These are phyloP conservation scores for Edolisoma coerulescens DNA, from an alignment of 2,113 vertebrate genomes.

Conservation along the genomic window DNA sequence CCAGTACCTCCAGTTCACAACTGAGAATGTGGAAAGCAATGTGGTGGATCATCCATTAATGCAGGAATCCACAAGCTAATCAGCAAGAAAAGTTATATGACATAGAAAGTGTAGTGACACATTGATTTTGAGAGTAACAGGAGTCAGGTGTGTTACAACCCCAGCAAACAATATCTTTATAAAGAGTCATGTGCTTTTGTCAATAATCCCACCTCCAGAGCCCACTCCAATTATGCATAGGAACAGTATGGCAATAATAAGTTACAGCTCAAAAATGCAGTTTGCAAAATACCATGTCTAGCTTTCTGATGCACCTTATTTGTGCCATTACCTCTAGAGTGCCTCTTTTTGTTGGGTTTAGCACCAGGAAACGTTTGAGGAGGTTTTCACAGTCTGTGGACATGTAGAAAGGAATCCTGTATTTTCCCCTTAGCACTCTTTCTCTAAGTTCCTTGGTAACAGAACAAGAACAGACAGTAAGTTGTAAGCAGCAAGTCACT, in stretches of 20 bases:
- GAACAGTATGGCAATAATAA: not conserved
- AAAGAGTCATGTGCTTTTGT: not conserved
- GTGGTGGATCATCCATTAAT: not conserved
- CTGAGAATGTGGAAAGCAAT: not conserved
- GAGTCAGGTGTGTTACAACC: not conserved
- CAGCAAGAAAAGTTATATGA: not conserved
- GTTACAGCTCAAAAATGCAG: not conserved
- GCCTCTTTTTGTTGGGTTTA: conserved; percentile 95
- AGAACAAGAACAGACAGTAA: not conserved
- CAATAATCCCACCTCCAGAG: not conserved
- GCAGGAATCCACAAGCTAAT: not conserved
- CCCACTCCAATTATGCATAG: not conserved
- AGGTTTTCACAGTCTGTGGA: conserved; percentile 99
- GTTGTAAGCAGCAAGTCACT: not conserved
- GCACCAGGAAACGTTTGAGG: conserved; percentile 97
- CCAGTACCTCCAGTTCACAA: not conserved
- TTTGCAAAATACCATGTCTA: not conserved
- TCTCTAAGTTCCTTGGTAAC: conserved; percentile 88
- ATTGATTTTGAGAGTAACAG: not conserved
- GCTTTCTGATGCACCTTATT: not conserved
- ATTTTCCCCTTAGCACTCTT: conserved; percentile 95
- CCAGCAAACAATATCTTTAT: not conserved
- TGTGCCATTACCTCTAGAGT: conserved; percentile 91
- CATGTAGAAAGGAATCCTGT: conserved; percentile 99
- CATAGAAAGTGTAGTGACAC: not conserved